Evolutionary conservation across 1,140 invertebrate genomes (phyloP), one percentile per base, ranked within the genome.

Genomic region (Sesamia nonagrioides): DNA sequence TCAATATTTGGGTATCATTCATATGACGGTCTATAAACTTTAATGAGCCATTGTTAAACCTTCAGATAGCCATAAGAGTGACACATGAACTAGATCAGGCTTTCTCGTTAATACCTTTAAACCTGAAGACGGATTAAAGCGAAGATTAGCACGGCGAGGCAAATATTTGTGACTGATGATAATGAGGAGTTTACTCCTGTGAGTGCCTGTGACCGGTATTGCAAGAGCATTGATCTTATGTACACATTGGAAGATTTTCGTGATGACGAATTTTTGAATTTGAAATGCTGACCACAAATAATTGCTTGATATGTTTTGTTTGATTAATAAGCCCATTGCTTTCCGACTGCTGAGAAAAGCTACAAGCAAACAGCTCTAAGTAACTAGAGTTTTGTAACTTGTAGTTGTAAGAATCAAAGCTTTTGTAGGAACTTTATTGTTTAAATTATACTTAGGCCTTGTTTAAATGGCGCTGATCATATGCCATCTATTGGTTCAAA

Each of bases 51-150:
- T 60, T 69, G 74, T 42, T 21, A 71, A 76, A 79, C 78, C 79
- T 82, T 84, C 80, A 45, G 13, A 66, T 63, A 18, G 60, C 68
- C 66, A 78, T 35, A 42, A 69, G 50, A 77, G 73, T 86, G 82
- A 87, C 84, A 83, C 82, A n/a, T 71, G 75, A 66, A 80, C 78
- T 63, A 73, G 78, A 82, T 79, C 58, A 72, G 84, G 87, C 86
- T 90, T 90, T 89, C 84, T 80, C 69, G 73, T 17, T 90, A 89
- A 89, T 88, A 74, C 89, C 77, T 77, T 87, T 88, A 88, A 82
- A 75, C 86, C 61, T 66, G 74, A 42, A 40, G 50, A 15, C 27
- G 81, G 82, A 88, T 89, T 86, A 88, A 52, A 33, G 61, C 17
- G 18, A 58, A 75, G 87, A 86, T 88, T 86, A 88, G 48, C 71